Conservation (phyloP, 2,888 invertebrate genomes). For the Habrosyne pyritoides region DNA sequence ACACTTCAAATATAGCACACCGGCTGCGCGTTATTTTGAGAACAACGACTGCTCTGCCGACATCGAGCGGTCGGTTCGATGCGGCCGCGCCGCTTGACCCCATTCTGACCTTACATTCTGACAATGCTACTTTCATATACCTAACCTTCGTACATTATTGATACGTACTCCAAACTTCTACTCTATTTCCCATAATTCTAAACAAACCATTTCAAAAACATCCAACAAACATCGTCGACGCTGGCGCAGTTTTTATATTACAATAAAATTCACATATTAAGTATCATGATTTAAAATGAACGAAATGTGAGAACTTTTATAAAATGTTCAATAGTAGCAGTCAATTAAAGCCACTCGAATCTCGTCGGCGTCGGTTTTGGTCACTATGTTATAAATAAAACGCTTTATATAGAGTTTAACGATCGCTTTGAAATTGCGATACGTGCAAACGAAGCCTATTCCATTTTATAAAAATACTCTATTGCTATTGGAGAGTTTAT, state of each 20-base stretch:
- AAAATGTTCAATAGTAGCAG: neutral
- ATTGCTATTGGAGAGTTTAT: conserved; percentile 35
- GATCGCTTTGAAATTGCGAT: conserved; percentile 27
- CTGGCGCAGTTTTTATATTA: neutral
- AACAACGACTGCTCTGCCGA: conserved; percentile 55
- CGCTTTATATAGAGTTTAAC: conserved; percentile 44
- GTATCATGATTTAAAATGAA: no score
- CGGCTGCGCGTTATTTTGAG: conserved; percentile 74
- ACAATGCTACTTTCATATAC: conserved; percentile 23
- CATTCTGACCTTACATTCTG: conserved; percentile 41
- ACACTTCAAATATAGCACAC: conserved; percentile 78
- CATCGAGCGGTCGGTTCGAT: conserved; percentile 36
- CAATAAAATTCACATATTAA: no score
- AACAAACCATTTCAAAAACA: neutral
- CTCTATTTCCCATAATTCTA: neutral
- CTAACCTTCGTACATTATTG: conserved; percentile 7
- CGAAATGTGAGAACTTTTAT: no score
- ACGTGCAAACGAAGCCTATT: conserved; percentile 27
- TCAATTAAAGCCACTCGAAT: neutral
- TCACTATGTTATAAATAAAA: conserved; percentile 28
- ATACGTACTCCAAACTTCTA: neutral
- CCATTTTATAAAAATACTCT: conserved; percentile 38
- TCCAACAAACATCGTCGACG: neutral
- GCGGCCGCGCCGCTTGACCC: conserved; percentile 52
- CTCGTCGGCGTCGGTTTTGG: neutral